Evolutionary conservation across 2,888 invertebrate species (phyloP).

Genomic region (Neuroscelio doddi): DNA sequence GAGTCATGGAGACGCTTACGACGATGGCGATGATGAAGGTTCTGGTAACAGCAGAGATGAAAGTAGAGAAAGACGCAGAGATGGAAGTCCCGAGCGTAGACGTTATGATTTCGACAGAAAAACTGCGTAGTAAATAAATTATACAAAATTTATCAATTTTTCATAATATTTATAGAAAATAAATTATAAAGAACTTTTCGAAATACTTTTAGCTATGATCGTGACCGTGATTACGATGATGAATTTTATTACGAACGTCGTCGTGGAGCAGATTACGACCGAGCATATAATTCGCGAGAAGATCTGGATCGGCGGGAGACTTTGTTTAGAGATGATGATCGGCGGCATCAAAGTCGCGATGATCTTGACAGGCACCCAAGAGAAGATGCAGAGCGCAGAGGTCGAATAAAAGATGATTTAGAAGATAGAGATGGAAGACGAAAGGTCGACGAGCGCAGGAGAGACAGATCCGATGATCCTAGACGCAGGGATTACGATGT

Average conservation of each 20-base stretch:
- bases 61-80: constrained; percentile 65
- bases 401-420: constrained; percentile 61
- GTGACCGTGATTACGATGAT: constrained; percentile 68
- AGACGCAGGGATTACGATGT: constrained; percentile 61
- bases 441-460: constrained; percentile 60
- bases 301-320: constrained; percentile 66
- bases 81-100: constrained; percentile 62
- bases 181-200: too few species aligned
- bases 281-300: constrained; percentile 63
- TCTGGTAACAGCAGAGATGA: constrained; percentile 67
- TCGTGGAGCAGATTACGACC: constrained; percentile 61
- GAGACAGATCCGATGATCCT: constrained; percentile 57
- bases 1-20: constrained; percentile 66
- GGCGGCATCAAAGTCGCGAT: constrained; percentile 63
- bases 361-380: constrained; percentile 63
- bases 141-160: neutral
- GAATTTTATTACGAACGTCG: constrained; percentile 68
- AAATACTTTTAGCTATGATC: constrained; percentile 61
- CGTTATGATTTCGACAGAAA: constrained; percentile 65
- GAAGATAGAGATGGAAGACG: constrained; percentile 63
- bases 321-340: constrained; percentile 63
- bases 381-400: constrained; percentile 63
- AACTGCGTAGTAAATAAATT: constrained; percentile 56
- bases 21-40: constrained; percentile 67
- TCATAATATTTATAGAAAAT: neutral